Conservation (phyloP, 1,140 invertebrate species). For the Carcinoscorpius rotundicauda region DNA sequence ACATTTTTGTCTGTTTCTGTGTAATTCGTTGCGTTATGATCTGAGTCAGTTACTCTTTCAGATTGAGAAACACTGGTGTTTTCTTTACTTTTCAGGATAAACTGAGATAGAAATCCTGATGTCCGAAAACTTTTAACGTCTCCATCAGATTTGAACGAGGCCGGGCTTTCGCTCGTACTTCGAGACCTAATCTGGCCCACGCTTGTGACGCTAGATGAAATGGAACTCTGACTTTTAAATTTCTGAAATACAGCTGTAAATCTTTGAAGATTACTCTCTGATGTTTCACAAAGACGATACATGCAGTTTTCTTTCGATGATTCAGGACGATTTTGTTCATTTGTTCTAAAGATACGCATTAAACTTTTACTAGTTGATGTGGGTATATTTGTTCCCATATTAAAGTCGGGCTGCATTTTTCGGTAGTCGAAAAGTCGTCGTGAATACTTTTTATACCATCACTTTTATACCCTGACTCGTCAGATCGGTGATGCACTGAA, state of each 20-base stretch:
- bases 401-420: not conserved
- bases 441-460: slow-evolving; percentile 48
- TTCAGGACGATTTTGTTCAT: not conserved
- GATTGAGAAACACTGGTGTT: not conserved
- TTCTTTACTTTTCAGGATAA: not conserved
- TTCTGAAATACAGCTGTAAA: not conserved
- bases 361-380: not conserved
- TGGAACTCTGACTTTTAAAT: not conserved
- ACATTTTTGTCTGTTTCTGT: not conserved
- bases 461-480: slow-evolving; percentile 69
- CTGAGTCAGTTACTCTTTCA: not conserved
- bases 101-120: not conserved
- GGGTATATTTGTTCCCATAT: not conserved
- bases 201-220: not conserved
- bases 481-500: slow-evolving; percentile 40
- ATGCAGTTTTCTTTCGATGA: not conserved
- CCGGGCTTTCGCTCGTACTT: not conserved
- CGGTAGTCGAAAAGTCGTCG: slow-evolving; percentile 31
- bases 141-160: not conserved
- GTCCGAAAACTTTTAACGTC: not conserved
- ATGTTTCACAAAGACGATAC: not conserved
- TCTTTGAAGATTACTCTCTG: not conserved
- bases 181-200: not conserved
- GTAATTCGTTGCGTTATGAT: not conserved
- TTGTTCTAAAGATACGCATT: not conserved